phyloP scores from a whole-genome alignment of 23 tunicate species.

The Trididemnum miniatum region DNA sequence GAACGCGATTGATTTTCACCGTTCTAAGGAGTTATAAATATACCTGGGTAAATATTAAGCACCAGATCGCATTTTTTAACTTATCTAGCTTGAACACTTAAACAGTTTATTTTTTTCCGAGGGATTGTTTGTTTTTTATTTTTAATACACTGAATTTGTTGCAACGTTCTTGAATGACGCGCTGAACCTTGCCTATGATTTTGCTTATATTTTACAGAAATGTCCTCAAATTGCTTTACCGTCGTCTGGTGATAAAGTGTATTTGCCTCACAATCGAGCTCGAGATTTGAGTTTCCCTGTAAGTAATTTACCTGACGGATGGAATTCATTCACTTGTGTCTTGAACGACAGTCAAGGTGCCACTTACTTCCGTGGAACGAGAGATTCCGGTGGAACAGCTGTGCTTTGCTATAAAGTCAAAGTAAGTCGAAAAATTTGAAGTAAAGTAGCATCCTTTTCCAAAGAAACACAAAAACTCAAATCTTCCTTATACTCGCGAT shows the following conservation, averaged over 20 bases:
- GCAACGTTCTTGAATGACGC: too few species aligned
- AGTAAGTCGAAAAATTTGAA: neutral
- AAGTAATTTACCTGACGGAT: neutral
- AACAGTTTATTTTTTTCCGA: too few species aligned
- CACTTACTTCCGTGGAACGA: neutral
- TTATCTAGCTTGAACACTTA: too few species aligned
- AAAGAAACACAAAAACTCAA: neutral
- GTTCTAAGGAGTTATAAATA: too few species aligned
- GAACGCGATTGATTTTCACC: too few species aligned
- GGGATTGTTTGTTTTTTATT: too few species aligned
- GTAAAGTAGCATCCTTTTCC: neutral
- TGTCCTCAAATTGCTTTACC: neutral
- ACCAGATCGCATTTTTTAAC: too few species aligned
- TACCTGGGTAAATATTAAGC: too few species aligned
- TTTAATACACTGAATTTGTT: too few species aligned
- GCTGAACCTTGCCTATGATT: too few species aligned
- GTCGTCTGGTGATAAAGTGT: neutral
- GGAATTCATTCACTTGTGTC: neutral
- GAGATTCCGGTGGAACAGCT: neutral
- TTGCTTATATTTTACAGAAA: conserved; percentile 5
- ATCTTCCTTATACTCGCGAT: too few species aligned
- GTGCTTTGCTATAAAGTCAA: neutral
- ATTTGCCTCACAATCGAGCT: neutral
- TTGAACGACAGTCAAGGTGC: neutral
- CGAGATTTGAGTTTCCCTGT: neutral